phyloP scores from a whole-genome alignment of 1,140 invertebrate species.

The Bombus consobrinus region DNA sequence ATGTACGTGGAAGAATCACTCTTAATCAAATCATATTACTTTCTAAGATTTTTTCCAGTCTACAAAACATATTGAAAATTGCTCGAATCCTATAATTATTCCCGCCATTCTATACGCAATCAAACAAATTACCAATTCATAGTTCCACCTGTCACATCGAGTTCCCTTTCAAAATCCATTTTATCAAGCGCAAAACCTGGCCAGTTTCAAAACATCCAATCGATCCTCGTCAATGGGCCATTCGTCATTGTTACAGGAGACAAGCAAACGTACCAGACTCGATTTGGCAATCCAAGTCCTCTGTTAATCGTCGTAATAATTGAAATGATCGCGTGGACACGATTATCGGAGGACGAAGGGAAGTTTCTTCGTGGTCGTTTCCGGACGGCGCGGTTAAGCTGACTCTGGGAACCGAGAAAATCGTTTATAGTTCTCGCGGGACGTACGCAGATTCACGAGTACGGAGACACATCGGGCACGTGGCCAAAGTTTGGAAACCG shows the following conservation, averaged over 20 bases:
- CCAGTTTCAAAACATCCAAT: not conserved
- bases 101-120: not conserved
- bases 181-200: not conserved
- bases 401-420: conserved; percentile 29
- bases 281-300: not conserved
- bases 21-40: not conserved
- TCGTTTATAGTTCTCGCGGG: conserved; percentile 23
- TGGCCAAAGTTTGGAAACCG: conserved; percentile 48
- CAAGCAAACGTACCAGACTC: not conserved
- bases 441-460: conserved; percentile 48
- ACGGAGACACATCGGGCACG: conserved; percentile 48
- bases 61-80: not conserved
- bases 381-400: conserved; percentile 18
- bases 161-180: not conserved
- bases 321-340: conserved; percentile 9
- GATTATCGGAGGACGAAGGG: not conserved
- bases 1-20: too few species aligned
- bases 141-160: not conserved
- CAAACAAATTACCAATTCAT: conserved; percentile 1
- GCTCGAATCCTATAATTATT: not conserved
- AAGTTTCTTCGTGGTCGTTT: conserved; percentile 18
- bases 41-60: not conserved
- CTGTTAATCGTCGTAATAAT: conserved; percentile 14
- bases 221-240: not conserved
- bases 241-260: not conserved